Percentiles rank a stretch among this genome's conserved stretches.
Conservation (phyloP, 2,888 invertebrate species). For the Calliphora vomitoria region DNA sequence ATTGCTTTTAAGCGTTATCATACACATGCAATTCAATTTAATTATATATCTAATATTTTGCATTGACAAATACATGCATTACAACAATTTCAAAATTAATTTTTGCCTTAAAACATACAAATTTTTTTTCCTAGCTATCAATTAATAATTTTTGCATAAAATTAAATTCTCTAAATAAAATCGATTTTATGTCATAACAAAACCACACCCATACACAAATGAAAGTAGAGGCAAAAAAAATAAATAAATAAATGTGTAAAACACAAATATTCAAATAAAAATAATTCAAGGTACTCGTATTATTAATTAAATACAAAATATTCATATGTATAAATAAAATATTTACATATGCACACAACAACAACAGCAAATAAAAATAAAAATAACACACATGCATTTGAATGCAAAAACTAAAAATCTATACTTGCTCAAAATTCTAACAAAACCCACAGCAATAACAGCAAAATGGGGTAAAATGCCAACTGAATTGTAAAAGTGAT, state of each 20-base stretch:
- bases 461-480: constrained; percentile 12
- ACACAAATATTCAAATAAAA: constrained; percentile 46
- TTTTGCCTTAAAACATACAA: neutral
- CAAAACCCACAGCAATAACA: constrained; percentile 7
- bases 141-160: constrained; percentile 45
- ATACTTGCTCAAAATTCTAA: constrained; percentile 9
- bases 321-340: constrained; percentile 57
- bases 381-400: neutral
- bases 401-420: constrained; percentile 19
- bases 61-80: neutral
- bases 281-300: constrained; percentile 51
- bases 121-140: constrained; percentile 12
- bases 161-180: constrained; percentile 52
- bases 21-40: too few species aligned
- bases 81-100: neutral
- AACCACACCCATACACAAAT: constrained; percentile 37
- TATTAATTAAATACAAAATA: constrained; percentile 70
- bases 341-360: constrained; percentile 32
- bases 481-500: constrained; percentile 50
- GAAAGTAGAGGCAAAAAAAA: constrained; percentile 5
- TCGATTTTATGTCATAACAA: constrained; percentile 62
- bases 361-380: neutral
- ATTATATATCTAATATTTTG: neutral
- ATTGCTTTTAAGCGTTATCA: too few species aligned
- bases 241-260: constrained; percentile 32